Conservation (phyloP, 2,797 vertebrate species). For the Premnoplex brunnescens region DNA sequence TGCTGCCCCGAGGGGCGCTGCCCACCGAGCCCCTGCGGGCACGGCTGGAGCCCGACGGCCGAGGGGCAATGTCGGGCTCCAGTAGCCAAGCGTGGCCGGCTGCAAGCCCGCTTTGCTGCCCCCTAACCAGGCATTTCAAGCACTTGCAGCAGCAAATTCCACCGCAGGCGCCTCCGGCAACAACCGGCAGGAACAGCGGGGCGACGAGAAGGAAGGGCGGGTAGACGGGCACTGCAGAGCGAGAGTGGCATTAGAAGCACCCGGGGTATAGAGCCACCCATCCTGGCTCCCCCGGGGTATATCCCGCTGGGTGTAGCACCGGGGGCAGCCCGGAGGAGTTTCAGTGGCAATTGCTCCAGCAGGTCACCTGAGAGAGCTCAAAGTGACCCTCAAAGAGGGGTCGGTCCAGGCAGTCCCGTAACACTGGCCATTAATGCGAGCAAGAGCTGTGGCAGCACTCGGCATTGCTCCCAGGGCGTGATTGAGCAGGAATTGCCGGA, state of each 20-base stretch:
- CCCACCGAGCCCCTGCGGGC: background rate
- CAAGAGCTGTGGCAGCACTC: background rate
- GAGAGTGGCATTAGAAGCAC: background rate
- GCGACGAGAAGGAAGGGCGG: slow-evolving; percentile 74
- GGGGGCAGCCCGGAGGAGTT: background rate
- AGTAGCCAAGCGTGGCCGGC: slow-evolving; percentile 67
- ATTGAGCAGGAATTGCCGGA: background rate
- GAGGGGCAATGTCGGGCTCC: slow-evolving; percentile 54
- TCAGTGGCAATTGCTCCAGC: background rate
- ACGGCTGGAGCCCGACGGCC: slow-evolving; percentile 28
- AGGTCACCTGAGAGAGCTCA: background rate
- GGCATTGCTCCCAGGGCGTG: no score
- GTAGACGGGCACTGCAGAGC: slow-evolving; percentile 69
- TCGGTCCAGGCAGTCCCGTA: background rate
- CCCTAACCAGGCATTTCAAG: slow-evolving; percentile 49
- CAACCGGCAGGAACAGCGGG: slow-evolving; percentile 66
- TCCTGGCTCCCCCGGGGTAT: no score
- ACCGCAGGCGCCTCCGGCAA: slow-evolving; percentile 57
- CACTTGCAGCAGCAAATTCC: slow-evolving; percentile 74
- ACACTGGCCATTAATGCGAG: background rate
- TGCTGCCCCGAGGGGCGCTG: background rate
- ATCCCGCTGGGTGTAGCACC: background rate
- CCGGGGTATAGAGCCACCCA: no score
- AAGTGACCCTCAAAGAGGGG: no score
- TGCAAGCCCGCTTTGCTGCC: slow-evolving; percentile 4